Evolutionary conservation across 1,140 invertebrate genomes (phyloP).

Genomic region (Nebria ingens): DNA sequence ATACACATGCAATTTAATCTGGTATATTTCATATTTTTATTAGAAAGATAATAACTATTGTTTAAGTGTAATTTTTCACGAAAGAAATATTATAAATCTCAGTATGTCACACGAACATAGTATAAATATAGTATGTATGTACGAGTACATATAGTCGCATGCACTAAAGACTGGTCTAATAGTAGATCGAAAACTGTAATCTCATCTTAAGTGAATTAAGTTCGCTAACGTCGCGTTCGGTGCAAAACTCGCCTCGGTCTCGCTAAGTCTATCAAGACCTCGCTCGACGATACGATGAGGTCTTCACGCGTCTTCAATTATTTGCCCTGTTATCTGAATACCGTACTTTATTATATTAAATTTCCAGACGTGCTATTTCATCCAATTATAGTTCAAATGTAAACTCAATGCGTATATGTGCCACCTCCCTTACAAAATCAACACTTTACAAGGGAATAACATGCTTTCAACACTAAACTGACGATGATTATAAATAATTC

Average conservation of each 20-base stretch:
- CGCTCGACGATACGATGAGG: not conserved
- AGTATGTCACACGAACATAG: no score
- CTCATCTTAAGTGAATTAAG: constrained; percentile 21
- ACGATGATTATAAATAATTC: no score
- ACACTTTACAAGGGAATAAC: no score
- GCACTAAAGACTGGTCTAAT: no score
- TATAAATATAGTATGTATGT: no score
- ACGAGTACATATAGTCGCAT: no score
- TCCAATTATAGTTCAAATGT: constrained; percentile 19
- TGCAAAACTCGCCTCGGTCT: constrained; percentile 5
- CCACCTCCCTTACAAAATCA: not conserved
- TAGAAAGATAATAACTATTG: no score
- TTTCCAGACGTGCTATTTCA: constrained; percentile 19
- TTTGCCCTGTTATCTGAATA: constrained; percentile 21
- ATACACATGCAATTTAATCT: no score
- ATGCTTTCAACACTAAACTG: no score
- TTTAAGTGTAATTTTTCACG: no score
- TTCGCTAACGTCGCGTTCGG: constrained; percentile 15
- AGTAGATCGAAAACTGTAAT: constrained; percentile 23
- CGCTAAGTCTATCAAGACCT: constrained; percentile 7
- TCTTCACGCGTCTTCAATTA: constrained; percentile 17
- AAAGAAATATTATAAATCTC: no score
- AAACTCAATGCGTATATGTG: not conserved
- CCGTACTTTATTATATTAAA: constrained; percentile 23
- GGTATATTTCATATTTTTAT: no score